phyloP scores from a whole-genome alignment of 2,888 invertebrate genomes.

The Tipula helvola region DNA sequence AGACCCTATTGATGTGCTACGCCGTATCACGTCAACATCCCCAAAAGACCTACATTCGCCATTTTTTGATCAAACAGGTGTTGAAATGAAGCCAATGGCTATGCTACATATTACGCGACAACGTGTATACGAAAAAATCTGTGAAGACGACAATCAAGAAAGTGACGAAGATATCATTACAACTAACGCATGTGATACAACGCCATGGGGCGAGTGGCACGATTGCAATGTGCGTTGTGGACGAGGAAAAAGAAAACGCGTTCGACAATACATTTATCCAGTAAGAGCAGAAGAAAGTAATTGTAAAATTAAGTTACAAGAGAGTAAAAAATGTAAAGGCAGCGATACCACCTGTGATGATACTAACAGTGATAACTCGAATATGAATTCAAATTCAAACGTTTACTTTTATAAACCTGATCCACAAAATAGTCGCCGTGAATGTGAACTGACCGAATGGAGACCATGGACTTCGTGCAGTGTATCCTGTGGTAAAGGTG shows the following conservation, averaged over 20 bases:
- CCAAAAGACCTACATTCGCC: constrained; percentile 83
- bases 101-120: constrained; percentile 66
- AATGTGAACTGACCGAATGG: constrained; percentile 64
- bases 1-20: constrained; percentile 72
- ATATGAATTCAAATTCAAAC: constrained; percentile 25
- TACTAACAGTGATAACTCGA: constrained; percentile 21
- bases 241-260: constrained; percentile 32
- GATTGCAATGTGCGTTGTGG: constrained; percentile 40
- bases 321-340: constrained; percentile 14
- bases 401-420: constrained; percentile 28
- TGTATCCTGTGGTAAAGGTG: constrained; percentile 54
- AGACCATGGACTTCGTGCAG: constrained; percentile 68
- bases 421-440: constrained; percentile 27
- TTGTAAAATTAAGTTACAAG: constrained; percentile 17
- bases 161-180: constrained; percentile 22
- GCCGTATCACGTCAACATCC: constrained; percentile 69
- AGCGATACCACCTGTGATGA: constrained; percentile 33
- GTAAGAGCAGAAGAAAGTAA: constrained; percentile 14
- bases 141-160: constrained; percentile 37
- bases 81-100: constrained; percentile 80
- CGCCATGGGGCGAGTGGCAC: constrained; percentile 40
- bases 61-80: constrained; percentile 68
- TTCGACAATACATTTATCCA: constrained; percentile 29
- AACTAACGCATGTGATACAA: constrained; percentile 27
- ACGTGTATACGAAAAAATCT: constrained; percentile 68